Evolutionary conservation across 2,797 vertebrate species (phyloP), one percentile per base, ranked within the genome.

Genomic region (Pseudocheirus occidentalis): DNA sequence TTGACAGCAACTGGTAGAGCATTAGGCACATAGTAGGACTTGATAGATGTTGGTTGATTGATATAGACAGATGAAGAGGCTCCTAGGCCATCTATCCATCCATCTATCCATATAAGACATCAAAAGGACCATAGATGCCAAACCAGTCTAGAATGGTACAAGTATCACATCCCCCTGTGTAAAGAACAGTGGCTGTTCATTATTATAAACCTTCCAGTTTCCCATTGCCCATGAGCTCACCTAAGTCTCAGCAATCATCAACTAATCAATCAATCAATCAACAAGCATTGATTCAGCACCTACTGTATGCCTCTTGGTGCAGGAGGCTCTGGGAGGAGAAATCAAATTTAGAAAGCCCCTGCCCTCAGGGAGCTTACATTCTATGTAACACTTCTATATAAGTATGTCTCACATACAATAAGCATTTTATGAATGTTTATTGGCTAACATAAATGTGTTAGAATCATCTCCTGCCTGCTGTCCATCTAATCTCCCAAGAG

Each of bases 171-270:
- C 97, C 91, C 92, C 57, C 55, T 90, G 5, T 81, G 73, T 93
- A 90, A 66, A n/a, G 59, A 62, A 91, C 58, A 53, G 58, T 55
- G 57, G 93, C 94, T 92, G 90, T 93, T 94, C 59, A 73, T 93
- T 93, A 95, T n/a, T 92, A 29, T 95, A 97, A 95, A 97, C 95
- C 93, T 96, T 90, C 92, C 94, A 81, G 9, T 92, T 92, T 62
- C 56, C 34, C 52, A 93, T 5, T 50, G 10, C 81, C 90, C 34
- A 57, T 81, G 93, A 93, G 52, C 56, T 93, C 59, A 89, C 56
- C 91, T 16, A 94, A 91, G 73, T 95, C 94, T 97, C 96, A 62
- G 93, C 96, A 95, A 59, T 90, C 94, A n/a, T 53, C 7, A 55
- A 2, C 31, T 46, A 90, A 55, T 7, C 52, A 52, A 52, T 52